phyloP scores from a whole-genome alignment of 1,140 invertebrate species.

The Psilanteris sp. region DNA sequence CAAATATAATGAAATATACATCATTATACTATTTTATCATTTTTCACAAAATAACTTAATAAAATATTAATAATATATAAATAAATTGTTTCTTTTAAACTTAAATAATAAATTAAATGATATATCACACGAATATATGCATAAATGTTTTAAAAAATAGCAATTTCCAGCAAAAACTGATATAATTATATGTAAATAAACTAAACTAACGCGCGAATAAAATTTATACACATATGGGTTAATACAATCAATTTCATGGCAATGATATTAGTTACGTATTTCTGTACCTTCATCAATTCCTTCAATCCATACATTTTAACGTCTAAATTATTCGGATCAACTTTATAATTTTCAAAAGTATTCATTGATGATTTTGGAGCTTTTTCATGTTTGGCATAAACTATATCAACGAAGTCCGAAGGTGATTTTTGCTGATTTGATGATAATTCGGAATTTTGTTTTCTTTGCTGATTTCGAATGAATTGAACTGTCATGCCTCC shows the following conservation, averaged over 20 bases:
- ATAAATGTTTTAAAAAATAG: too few relatives aligned
- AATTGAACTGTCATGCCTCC: conserved; percentile 54
- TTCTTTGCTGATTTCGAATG: conserved; percentile 23
- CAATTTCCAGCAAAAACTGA: too few relatives aligned
- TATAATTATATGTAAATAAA: too few relatives aligned
- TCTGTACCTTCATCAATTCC: conserved; percentile 69
- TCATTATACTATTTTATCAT: too few relatives aligned
- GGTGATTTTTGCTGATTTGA: conserved; percentile 57
- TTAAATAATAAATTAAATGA: too few relatives aligned
- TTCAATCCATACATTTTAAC: conserved; percentile 66
- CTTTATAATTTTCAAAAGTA: conserved; percentile 69
- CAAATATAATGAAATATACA: too few relatives aligned
- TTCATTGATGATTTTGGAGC: conserved; percentile 47
- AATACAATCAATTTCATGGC: background rate
- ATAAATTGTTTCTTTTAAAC: too few relatives aligned
- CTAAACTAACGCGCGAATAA: too few relatives aligned
- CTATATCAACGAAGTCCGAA: conserved; percentile 72
- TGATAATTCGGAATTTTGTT: conserved; percentile 15
- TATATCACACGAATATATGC: too few relatives aligned
- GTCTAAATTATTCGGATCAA: conserved; percentile 47
- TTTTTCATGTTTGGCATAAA: conserved; percentile 70
- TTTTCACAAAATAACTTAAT: too few relatives aligned
- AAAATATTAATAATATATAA: too few relatives aligned
- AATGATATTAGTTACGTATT: background rate
- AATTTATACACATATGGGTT: too few relatives aligned